These are phyloP conservation scores for Baronia brevicornis DNA, from an alignment of 2,888 invertebrate genomes.

Conservation along the genomic window DNA sequence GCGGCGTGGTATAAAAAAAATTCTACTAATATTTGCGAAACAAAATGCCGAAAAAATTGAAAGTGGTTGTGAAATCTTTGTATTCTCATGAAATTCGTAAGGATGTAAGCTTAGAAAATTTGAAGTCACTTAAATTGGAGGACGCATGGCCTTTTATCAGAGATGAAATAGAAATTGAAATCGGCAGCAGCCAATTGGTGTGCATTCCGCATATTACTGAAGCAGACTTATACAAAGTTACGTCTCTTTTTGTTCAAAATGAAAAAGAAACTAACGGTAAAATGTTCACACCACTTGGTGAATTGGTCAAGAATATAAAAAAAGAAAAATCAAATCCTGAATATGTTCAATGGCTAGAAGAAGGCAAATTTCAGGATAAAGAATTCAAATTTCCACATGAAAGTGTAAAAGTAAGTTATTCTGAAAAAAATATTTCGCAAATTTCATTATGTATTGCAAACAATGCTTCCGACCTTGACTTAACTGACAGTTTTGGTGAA, in stretches of 20 bases:
- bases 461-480: slow-evolving; percentile 34
- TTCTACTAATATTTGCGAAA: no score
- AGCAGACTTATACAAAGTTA: slow-evolving; percentile 62
- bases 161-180: slow-evolving; percentile 70
- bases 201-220: slow-evolving; percentile 72
- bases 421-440: slow-evolving; percentile 1
- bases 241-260: slow-evolving; percentile 67
- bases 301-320: slow-evolving; percentile 56
- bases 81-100: slow-evolving; percentile 71
- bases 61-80: slow-evolving; percentile 65
- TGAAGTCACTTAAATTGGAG: slow-evolving; percentile 65
- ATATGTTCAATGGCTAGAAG: slow-evolving; percentile 55
- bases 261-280: slow-evolving; percentile 63
- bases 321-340: slow-evolving; percentile 53
- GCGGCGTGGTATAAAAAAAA: no score
- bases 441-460: slow-evolving; percentile 5
- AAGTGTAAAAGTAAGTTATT: slow-evolving; percentile 51
- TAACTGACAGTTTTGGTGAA: slow-evolving; percentile 19
- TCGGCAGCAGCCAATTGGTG: slow-evolving; percentile 64
- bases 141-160: slow-evolving; percentile 73
- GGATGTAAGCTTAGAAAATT: slow-evolving; percentile 61
- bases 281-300: slow-evolving; percentile 65
- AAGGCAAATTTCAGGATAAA: slow-evolving; percentile 47
- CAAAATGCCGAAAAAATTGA: slow-evolving; percentile 69
- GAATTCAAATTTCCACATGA: slow-evolving; percentile 69